These are phyloP conservation scores for Archocentrus centrarchus DNA, from an alignment of 2,113 vertebrate species.

Conservation along the genomic window DNA sequence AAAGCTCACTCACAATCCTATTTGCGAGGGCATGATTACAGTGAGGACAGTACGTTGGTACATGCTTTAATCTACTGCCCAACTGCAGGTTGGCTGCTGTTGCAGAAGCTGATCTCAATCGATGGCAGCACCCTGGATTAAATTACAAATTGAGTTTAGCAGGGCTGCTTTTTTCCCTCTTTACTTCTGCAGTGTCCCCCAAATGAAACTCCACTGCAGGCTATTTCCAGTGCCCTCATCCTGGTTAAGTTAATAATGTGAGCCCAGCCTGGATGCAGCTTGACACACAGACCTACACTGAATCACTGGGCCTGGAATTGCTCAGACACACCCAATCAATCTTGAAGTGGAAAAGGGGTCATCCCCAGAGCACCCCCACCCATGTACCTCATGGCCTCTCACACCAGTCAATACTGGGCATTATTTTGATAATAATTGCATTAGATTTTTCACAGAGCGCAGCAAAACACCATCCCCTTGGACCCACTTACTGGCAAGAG, in stretches of 20 bases:
- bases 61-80: conserved; percentile 35
- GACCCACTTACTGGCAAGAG: conserved; percentile 66
- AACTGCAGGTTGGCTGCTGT: conserved; percentile 51
- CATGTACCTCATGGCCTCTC: conserved; percentile 54
- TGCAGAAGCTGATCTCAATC: conserved; percentile 68
- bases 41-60: conserved; percentile 27
- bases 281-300: conserved; percentile 48
- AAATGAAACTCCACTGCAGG: conserved; percentile 67
- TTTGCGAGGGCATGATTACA: neutral
- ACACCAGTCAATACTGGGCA: conserved; percentile 67
- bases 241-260: conserved; percentile 76
- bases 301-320: conserved; percentile 70
- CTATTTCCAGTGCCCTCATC: conserved; percentile 76
- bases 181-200: conserved; percentile 69
- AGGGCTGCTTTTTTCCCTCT: conserved; percentile 64
- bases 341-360: conserved; percentile 69
- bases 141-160: conserved; percentile 81
- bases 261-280: conserved; percentile 52
- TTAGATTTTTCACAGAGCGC: conserved; percentile 59
- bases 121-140: conserved; percentile 72
- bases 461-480: conserved; percentile 48
- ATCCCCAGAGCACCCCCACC: conserved; percentile 66
- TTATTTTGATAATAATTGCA: conserved; percentile 75
- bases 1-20: neutral
- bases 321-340: conserved; percentile 76